Base-by-base conservation (phyloP, 2,888 invertebrate species). In the Cotesia congregata region DNA sequence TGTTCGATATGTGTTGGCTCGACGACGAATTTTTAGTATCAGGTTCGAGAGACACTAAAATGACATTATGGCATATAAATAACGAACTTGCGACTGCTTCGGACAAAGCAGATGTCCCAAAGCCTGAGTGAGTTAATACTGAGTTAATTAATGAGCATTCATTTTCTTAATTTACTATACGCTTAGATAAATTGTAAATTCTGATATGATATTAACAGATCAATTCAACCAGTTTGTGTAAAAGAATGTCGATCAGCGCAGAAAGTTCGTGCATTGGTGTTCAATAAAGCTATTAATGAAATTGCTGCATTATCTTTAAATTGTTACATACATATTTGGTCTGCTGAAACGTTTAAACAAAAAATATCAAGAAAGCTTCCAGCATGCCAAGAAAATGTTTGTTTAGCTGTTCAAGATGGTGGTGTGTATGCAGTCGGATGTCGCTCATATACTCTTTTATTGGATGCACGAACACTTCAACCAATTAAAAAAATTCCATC, bases 21-120 rank as follows among this genome's bases (percentile, higher is more conserved):
- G 98, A 98, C 90, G 98, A 98, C 90, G 95, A 98, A 90, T 97
- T 96, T 91, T 90, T 98, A 75, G 97, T 98, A 76, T 96, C 97
- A 5, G 98, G 98, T 9, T 97, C 97, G 0, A 93, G 97, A 74
- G 98, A 98, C 90, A 96, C 96, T 3, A 95, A 94, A 87, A 92
- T 98, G 91, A 96, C 96, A 30, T 90, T 98, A 77, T 98, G 98
- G 98, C 92, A 94, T 78, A 94, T 97, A 72, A 95, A 91, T 69
- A 88, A 87, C 72, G 89, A 90, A 78, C 84, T 88, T 40, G 87
- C 87, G 4, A 88, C 88, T 77, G 90, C 90, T 72, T 89, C 90
- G 60, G 91, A 92, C 65, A 89, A 88, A 83, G 88, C 87, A 1
- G 88, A 89, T 74, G 89, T 92, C 72, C 92, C 92, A 59, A 90